Evolutionary conservation across 2,113 vertebrate genomes (phyloP).

Genomic region (Mystacornis crossleyi): DNA sequence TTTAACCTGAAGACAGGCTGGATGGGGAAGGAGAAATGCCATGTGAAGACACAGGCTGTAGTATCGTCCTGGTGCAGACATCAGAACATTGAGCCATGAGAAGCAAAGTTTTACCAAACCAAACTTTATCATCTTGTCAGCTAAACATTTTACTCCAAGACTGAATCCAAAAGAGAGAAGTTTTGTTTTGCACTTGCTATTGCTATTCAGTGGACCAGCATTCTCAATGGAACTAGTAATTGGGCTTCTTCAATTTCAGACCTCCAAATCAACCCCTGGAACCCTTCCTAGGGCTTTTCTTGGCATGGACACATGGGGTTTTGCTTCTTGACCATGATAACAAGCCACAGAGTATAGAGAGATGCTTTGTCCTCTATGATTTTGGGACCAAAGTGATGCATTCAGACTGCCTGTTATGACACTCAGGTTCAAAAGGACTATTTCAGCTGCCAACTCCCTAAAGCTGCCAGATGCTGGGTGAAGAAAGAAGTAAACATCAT

Average conservation of each 20-base stretch:
- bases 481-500: background rate
- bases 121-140: background rate
- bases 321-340: background rate
- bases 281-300: background rate
- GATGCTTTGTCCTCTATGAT: accelerated
- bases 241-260: background rate
- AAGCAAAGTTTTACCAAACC: background rate
- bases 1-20: background rate
- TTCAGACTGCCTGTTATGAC: background rate
- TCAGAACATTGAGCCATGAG: background rate
- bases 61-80: background rate
- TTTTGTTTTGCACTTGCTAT: background rate
- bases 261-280: background rate
- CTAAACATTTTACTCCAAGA: background rate
- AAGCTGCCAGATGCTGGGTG: background rate
- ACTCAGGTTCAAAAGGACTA: background rate
- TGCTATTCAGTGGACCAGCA: background rate
- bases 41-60: background rate
- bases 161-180: background rate
- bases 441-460: background rate
- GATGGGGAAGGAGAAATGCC: background rate
- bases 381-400: background rate
- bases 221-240: background rate
- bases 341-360: background rate
- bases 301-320: background rate